Base-by-base conservation (phyloP, 2,888 invertebrate species). In the Andrena trimmerana region DNA sequence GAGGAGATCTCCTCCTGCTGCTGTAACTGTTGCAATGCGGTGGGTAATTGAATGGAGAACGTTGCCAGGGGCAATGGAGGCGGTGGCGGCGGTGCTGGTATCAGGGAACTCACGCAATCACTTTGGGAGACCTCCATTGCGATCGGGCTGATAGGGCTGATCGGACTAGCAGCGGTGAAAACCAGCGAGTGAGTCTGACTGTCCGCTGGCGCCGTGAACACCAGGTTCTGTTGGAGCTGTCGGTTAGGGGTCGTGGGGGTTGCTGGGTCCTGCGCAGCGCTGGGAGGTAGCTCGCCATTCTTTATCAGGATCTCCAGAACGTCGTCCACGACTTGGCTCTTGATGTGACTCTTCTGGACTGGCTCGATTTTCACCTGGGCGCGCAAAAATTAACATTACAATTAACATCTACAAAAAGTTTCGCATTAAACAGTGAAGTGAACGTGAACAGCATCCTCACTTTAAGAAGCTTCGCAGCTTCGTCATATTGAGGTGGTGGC, bases 231-330 rank as follows among this genome's bases (percentile, higher is more conserved):
- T 5, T 93, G 92, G 10, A 94, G 84, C 60, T 94, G 93, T 20
- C 94, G 92, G 82, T 94, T 95, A 1, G 95, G 95, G 1, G 95
- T 95, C 2, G 95, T 94, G 36, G 96, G 95, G 33, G 96, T 95
- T 83, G 95, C 93, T 85, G 96, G 96, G 89, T 96, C 96, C 88
- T 97, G 96, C 0, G 97, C 98, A 0, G 98, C 98, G 89, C 98
- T 98, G 8, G 98, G 97, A 0, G 98, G 98, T 77, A 99, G 94
- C 92, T 99, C 99, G 13, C 99, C 99, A 93, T 98, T 98, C 92
- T 98, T 97, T 62, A 99, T 98, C 16, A 99, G 95, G 88, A 99
- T 98, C 93, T 99, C 98, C 73, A 99, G 95, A 0, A 99, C 98
- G 94, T 99, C 99, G 92, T 98, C 98, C 91, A 98, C 97, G 73